phyloP scores from a whole-genome alignment of 2,797 vertebrate species.

The Kryptolebias ocellatus region DNA sequence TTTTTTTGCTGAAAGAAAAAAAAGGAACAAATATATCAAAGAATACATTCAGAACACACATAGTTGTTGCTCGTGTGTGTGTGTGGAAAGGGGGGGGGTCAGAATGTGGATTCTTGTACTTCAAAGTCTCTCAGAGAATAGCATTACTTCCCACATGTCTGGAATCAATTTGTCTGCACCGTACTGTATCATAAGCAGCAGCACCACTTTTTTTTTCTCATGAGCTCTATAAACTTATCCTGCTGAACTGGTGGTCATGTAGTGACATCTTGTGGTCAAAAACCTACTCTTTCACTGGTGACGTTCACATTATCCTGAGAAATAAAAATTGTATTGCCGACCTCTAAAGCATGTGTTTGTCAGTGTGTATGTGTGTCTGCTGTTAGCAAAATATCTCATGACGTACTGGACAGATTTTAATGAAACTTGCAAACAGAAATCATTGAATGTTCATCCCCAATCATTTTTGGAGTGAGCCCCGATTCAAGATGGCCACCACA shows the following conservation, averaged over 20 bases:
- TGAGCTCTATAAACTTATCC: slow-evolving; percentile 6
- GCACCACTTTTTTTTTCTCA: slow-evolving; percentile 23
- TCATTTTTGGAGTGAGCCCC: no score
- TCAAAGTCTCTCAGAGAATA: slow-evolving; percentile 26
- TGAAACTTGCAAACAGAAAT: no score
- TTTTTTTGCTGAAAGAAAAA: slow-evolving; percentile 7
- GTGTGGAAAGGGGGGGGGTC: slow-evolving; percentile 14
- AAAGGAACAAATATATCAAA: slow-evolving; percentile 7
- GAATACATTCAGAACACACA: slow-evolving; percentile 19
- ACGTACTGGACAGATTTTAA: no score
- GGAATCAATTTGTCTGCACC: slow-evolving; percentile 42
- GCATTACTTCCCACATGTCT: slow-evolving; percentile 12
- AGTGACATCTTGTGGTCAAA: slow-evolving; percentile 67
- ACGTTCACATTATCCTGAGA: background rate
- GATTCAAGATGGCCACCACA: no score
- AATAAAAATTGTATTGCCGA: no score
- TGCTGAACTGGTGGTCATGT: slow-evolving; percentile 25
- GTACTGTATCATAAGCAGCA: slow-evolving; percentile 23
- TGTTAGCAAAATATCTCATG: no score
- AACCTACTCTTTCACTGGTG: background rate
- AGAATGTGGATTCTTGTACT: slow-evolving; percentile 28
- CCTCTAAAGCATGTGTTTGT: no score
- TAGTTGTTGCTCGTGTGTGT: background rate
- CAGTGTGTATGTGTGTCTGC: no score
- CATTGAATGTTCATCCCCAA: no score